Evolutionary conservation across 2,888 invertebrate species (phyloP).

Genomic region (Dryobotodes eremita): DNA sequence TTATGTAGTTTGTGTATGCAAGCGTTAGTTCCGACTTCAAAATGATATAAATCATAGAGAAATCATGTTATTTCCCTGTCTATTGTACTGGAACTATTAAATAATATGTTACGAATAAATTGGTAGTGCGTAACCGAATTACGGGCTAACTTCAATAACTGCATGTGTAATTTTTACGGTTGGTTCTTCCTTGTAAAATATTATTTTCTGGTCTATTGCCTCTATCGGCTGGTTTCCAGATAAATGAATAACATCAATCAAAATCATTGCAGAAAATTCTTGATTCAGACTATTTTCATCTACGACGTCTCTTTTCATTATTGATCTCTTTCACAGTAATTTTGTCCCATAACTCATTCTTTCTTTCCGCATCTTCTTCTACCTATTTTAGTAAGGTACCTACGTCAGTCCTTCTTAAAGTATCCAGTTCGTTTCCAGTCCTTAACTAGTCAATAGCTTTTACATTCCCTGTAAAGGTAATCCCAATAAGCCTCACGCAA

Average conservation of each 20-base stretch:
- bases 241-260: not conserved
- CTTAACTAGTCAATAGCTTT: not conserved
- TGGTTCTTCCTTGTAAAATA: not conserved
- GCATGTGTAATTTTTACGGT: slow-evolving; percentile 19
- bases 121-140: slow-evolving; percentile 41
- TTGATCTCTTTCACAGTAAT: not conserved
- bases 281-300: not conserved
- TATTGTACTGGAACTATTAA: slow-evolving; percentile 46
- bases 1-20: slow-evolving; percentile 31
- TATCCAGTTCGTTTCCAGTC: not conserved
- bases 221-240: not conserved
- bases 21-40: slow-evolving; percentile 47
- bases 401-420: not conserved
- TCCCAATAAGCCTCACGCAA: not conserved
- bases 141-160: slow-evolving; percentile 32
- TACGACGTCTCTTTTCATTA: not conserved
- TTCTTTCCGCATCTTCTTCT: not conserved
- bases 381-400: not conserved
- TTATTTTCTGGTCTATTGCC: not conserved
- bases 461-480: not conserved
- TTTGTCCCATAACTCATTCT: not conserved
- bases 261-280: not conserved
- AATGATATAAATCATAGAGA: slow-evolving; percentile 48
- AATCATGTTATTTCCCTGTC: slow-evolving; percentile 39
- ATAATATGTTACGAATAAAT: slow-evolving; percentile 58